These are phyloP conservation scores for Platysternon megacephalum DNA, from an alignment of 2,113 vertebrate genomes.

Conservation along the genomic window DNA sequence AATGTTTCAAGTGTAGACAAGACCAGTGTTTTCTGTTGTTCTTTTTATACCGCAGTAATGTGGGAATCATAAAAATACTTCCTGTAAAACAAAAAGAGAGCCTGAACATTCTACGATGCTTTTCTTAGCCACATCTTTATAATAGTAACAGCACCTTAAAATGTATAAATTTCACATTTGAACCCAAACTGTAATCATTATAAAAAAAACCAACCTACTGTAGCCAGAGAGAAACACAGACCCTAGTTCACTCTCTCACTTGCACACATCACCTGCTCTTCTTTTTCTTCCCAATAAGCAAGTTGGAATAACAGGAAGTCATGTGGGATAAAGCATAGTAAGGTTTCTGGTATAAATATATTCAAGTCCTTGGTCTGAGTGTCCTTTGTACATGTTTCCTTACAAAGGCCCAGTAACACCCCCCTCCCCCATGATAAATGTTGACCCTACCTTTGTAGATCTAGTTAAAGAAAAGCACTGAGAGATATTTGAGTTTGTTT, in stretches of 20 bases:
- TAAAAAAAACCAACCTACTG: neutral
- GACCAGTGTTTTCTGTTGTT: too few species aligned
- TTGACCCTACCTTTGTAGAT: constrained; percentile 41
- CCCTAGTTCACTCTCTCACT: neutral
- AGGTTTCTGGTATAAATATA: neutral
- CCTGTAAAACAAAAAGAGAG: neutral
- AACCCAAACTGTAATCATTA: neutral
- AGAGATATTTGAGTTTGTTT: constrained; percentile 6
- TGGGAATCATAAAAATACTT: too few species aligned
- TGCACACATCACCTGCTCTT: neutral
- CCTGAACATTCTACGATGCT: neutral
- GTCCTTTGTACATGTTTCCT: constrained; percentile 9
- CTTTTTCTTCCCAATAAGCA: neutral
- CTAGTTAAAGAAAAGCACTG: constrained; percentile 35
- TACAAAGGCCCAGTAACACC: constrained; percentile 8
- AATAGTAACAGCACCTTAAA: neutral
- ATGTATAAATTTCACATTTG: neutral
- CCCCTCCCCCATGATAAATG: neutral
- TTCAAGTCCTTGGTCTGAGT: constrained; percentile 20
- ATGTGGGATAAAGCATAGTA: constrained; percentile 11
- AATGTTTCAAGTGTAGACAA: too few species aligned
- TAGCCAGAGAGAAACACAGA: neutral
- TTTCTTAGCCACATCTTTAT: neutral
- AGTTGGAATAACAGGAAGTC: neutral
- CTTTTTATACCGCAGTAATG: too few species aligned